A percentile compares a stretch with the other conserved stretches of the same genome.
Conservation (phyloP, 1,140 invertebrate genomes). For the Triops longicaudatus region DNA sequence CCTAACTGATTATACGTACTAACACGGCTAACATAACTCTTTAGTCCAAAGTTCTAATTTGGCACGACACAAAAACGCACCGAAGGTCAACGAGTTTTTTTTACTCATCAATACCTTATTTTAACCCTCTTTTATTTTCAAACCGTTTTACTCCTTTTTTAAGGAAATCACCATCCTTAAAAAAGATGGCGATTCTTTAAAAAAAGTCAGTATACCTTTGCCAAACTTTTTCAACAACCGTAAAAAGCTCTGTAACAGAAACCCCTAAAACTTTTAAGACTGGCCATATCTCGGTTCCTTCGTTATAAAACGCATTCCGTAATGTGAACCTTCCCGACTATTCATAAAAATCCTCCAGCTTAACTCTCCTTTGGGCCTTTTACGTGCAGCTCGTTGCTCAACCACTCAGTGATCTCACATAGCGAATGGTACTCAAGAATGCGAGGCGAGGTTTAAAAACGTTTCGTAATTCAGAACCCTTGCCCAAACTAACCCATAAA, state of each 20-base stretch:
- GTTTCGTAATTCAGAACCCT: too few species aligned
- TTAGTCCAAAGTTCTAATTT: not conserved
- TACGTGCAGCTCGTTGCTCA: not conserved
- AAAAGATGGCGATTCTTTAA: too few species aligned
- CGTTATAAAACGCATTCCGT: not conserved
- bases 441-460: too few species aligned
- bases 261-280: not conserved
- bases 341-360: not conserved
- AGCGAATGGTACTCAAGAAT: too few species aligned
- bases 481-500: too few species aligned
- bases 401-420: too few species aligned
- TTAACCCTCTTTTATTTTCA: too few species aligned
- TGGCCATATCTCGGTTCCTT: not conserved
- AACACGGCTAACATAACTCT: not conserved
- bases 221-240: not conserved
- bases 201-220: too few species aligned
- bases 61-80: not conserved
- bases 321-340: not conserved
- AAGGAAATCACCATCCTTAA: too few species aligned
- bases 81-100: slow-evolving; percentile 7
- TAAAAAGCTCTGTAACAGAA: not conserved
- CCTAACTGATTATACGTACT: not conserved
- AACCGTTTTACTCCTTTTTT: too few species aligned
- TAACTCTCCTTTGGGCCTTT: not conserved
- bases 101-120: not conserved